A percentile compares a stretch with the other conserved stretches of the same genome.
Evolutionary conservation across 2,113 vertebrate species (phyloP).

Genomic region (Phalacrocorax aristotelis): DNA sequence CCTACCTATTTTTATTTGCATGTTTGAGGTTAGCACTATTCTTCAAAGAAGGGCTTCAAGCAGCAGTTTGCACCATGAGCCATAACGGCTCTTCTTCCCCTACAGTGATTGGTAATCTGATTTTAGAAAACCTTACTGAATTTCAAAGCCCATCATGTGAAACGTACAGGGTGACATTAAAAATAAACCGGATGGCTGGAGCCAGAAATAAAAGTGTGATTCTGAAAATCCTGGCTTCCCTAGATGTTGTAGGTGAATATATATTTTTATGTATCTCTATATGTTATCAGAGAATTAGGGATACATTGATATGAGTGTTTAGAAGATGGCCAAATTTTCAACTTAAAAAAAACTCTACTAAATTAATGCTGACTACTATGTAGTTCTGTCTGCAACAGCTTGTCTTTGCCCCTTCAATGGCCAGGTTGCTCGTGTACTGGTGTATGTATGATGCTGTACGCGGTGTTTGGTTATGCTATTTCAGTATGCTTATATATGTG

Average conservation of each 20-base stretch:
- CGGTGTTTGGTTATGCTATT: background rate
- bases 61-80: background rate
- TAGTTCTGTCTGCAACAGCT: background rate
- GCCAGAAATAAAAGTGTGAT: background rate
- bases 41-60: background rate
- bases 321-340: background rate
- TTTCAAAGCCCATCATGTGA: background rate
- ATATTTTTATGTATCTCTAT: background rate
- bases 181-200: background rate
- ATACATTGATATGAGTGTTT: background rate
- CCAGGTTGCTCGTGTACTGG: rapidly evolving
- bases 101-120: background rate
- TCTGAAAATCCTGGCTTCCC: background rate
- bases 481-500: background rate
- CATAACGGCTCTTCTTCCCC: background rate
- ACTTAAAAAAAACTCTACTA: background rate
- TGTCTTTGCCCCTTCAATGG: background rate
- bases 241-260: background rate
- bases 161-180: background rate
- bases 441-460: too few relatives aligned
- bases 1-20: background rate
- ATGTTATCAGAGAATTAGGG: background rate
- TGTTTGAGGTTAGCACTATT: background rate
- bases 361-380: background rate
- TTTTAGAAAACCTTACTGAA: background rate